Percentiles rank a stretch among this genome's conserved stretches.
phyloP scores from a whole-genome alignment of 2,888 invertebrate species.

The Tuberolachnus salignus region DNA sequence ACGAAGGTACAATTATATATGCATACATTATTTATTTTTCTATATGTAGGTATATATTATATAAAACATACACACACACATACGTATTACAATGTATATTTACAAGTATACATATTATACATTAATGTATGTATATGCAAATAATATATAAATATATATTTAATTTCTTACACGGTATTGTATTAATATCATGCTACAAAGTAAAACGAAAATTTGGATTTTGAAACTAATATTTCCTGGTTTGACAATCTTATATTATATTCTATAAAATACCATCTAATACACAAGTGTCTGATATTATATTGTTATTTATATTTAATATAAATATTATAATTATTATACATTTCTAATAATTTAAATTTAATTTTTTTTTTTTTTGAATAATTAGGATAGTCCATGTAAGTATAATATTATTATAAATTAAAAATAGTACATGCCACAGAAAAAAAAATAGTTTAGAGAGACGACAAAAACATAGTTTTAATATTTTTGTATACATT shows the following conservation, averaged over 20 bases:
- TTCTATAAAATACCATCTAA: background rate
- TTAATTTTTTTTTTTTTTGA: background rate
- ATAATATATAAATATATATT: constrained; percentile 13
- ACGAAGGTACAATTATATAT: background rate
- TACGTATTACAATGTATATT: background rate
- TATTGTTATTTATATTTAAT: constrained; percentile 11
- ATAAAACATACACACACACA: background rate
- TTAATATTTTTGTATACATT: constrained; percentile 36
- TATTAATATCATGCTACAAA: constrained; percentile 1
- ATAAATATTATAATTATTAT: constrained; percentile 20
- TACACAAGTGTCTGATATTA: constrained; percentile 9
- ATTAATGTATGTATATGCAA: background rate
- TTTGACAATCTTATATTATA: constrained; percentile 2
- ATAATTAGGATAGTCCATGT: constrained; percentile 24
- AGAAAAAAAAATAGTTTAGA: constrained; percentile 38
- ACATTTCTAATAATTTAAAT: constrained; percentile 5
- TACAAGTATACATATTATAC: background rate
- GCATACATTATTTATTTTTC: constrained; percentile 11
- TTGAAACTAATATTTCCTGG: background rate
- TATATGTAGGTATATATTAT: background rate
- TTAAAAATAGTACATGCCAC: constrained; percentile 20
- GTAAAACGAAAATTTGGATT: constrained; percentile 17
- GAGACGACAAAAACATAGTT: constrained; percentile 44
- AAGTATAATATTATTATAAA: constrained; percentile 28
- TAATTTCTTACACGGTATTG: background rate